phyloP scores from a whole-genome alignment of 2,113 vertebrate genomes.

The Kryptolebias marmoratus region DNA sequence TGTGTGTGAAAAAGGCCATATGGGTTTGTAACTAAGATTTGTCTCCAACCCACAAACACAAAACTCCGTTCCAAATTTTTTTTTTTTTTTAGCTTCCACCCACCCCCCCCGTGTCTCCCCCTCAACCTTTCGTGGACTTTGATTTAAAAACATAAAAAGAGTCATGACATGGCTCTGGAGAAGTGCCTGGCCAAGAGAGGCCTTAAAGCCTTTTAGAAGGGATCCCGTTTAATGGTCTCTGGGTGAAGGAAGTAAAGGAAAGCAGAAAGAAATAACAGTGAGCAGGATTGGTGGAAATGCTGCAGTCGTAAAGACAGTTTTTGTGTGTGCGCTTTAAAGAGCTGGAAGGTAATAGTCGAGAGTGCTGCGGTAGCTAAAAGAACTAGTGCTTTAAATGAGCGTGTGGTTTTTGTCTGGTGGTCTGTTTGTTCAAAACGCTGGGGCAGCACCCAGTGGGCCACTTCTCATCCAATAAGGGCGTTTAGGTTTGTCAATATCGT shows the following conservation, averaged over 20 bases:
- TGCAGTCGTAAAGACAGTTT: conserved; percentile 63
- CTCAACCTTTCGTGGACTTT: conserved; percentile 61
- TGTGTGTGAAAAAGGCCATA: conserved; percentile 33
- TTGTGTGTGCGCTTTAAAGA: conserved; percentile 53
- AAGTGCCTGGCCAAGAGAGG: conserved; percentile 60
- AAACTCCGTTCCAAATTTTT: conserved; percentile 53
- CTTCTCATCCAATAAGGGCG: conserved; percentile 52
- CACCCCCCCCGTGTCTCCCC: conserved; percentile 15
- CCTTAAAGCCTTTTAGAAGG: conserved; percentile 70
- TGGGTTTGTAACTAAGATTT: conserved; percentile 55
- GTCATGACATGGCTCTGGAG: conserved; percentile 62
- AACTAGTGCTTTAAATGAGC: conserved; percentile 47
- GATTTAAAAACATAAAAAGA: conserved; percentile 72
- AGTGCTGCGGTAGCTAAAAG: conserved; percentile 61
- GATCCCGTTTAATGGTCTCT: conserved; percentile 74
- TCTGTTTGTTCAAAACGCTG: conserved; percentile 48
- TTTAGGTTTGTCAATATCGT: conserved; percentile 64
- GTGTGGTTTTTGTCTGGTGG: conserved; percentile 56
- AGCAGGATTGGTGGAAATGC: conserved; percentile 60
- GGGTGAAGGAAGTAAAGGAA: conserved; percentile 62
- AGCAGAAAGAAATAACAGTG: conserved; percentile 27
- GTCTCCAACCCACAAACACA: conserved; percentile 64
- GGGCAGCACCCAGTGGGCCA: conserved; percentile 56
- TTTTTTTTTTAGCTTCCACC: conserved; percentile 24
- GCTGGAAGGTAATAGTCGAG: conserved; percentile 60